A percentile compares a stretch with the other conserved stretches of the same genome.
Evolutionary conservation across 2,888 invertebrate genomes (phyloP).

Genomic region (Prenolepis imparis): DNA sequence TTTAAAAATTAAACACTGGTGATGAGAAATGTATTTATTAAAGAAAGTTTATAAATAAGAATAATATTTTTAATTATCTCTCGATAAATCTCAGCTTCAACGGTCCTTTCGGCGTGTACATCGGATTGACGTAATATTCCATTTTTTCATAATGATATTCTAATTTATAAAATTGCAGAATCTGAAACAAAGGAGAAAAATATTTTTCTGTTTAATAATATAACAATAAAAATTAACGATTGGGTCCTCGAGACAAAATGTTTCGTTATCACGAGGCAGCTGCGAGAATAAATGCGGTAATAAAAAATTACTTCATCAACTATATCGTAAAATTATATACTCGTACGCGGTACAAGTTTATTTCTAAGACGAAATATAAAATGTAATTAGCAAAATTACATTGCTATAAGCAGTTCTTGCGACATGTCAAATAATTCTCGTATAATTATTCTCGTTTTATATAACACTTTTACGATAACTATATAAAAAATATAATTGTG

Average conservation of each 20-base stretch:
- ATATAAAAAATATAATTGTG: neutral
- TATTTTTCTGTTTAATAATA: neutral
- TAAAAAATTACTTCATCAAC: neutral
- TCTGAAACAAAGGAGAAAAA: constrained; percentile 86
- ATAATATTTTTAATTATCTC: constrained; percentile 77
- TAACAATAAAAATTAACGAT: neutral
- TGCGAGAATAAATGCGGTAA: neutral
- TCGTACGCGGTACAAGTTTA: neutral
- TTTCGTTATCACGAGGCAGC: neutral
- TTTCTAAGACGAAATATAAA: neutral
- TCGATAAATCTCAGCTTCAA: constrained; percentile 89
- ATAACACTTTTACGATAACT: neutral
- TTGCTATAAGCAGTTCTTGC: neutral
- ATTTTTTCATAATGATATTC: constrained; percentile 90
- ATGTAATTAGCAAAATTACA: neutral
- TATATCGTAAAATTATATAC: neutral
- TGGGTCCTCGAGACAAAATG: neutral
- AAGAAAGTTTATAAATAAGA: neutral
- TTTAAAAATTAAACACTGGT: neutral
- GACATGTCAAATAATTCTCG: neutral
- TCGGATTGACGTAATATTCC: constrained; percentile 90
- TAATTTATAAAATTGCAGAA: constrained; percentile 89
- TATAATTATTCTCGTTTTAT: neutral
- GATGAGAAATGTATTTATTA: neutral
- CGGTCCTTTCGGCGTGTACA: constrained; percentile 91